Base-by-base conservation (phyloP, 2,797 vertebrate species). In the Melopsittacus undulatus region DNA sequence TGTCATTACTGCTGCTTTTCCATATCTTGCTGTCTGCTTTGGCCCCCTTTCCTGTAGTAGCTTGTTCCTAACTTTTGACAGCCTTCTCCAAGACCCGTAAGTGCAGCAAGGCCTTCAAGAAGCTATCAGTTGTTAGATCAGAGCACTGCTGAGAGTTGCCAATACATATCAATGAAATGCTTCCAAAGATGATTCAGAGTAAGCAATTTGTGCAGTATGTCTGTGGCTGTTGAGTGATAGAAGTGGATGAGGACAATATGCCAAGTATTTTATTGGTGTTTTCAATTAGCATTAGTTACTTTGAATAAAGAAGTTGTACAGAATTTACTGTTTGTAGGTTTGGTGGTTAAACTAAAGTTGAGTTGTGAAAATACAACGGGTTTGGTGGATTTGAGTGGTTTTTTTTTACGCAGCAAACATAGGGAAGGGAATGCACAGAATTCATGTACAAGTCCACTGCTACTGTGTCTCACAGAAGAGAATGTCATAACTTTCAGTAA, bases 151-250 rank as follows among this genome's bases (percentile, higher is more conserved):
- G 20, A 46, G 34, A 68, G 46, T 36, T 69, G 26, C 34, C 84
- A 36, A 2, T 34, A 6, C 6, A 7, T 2, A 16, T 0, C 40
- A 54, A 32, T 34, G 4, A 22, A 43, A 17, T 13, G 3, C 42
- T 96, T 74, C 40, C 66, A 32, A 3, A 36, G 29, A 2, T 68
- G 34, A 51, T 70, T 57, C 56, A 43, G 43, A 30, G 19, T 11
- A 4, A 66, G 20, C 20, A 27, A 5, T 72, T 82, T 30, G 59
- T 70, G 38, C 2, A 2, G 7, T 10, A 0, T 8, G 10, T 67
- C 66, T 77, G 1, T 43, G 43, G 12, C 36, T 59, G 27, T 57
- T 74, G 7, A 34, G n/a, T 16, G 34, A 9, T 8, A 43, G 48
- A 43, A 36, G n/a, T 81, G 59, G 27, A 43, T 38, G 26, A 87